Evolutionary conservation across 2,888 invertebrate genomes (phyloP).

Genomic region (Phlogophora meticulosa): DNA sequence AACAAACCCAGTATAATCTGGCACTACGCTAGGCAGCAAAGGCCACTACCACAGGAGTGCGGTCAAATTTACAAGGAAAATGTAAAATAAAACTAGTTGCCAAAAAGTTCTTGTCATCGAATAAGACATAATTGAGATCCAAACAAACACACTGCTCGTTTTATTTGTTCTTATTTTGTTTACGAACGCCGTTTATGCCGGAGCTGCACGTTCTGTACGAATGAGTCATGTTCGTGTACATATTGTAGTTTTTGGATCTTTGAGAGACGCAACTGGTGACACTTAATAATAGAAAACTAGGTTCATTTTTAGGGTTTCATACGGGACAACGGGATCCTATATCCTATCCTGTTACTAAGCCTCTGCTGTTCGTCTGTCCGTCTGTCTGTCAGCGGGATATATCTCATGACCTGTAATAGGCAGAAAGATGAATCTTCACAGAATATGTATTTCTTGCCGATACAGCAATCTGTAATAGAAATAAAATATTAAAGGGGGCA

Average conservation of each 20-base stretch:
- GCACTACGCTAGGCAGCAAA: too few species aligned
- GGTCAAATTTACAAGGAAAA: constrained; percentile 10
- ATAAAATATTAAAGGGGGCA: too few species aligned
- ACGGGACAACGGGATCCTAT: too few species aligned
- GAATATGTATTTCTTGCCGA: too few species aligned
- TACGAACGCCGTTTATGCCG: constrained; percentile 19
- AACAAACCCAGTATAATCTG: too few species aligned
- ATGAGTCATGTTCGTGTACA: constrained; percentile 20
- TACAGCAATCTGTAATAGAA: too few species aligned
- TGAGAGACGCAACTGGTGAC: not conserved
- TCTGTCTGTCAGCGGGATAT: too few species aligned
- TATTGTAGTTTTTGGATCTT: constrained; percentile 2
- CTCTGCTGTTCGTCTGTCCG: too few species aligned
- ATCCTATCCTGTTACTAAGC: too few species aligned
- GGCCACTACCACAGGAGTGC: too few species aligned
- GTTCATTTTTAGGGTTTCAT: not conserved
- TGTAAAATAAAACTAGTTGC: not conserved
- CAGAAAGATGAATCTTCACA: too few species aligned
- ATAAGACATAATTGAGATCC: constrained; percentile 28
- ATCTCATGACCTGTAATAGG: too few species aligned
- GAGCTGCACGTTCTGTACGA: constrained; percentile 28
- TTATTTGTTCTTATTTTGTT: constrained; percentile 29
- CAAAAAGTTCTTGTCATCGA: constrained; percentile 14
- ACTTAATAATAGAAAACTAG: constrained; percentile 3
- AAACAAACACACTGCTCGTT: constrained; percentile 16